A percentile compares a stretch with the other conserved stretches of the same genome.
phyloP scores from a whole-genome alignment of 2,888 invertebrate species.

The Pterostichus madidus region DNA sequence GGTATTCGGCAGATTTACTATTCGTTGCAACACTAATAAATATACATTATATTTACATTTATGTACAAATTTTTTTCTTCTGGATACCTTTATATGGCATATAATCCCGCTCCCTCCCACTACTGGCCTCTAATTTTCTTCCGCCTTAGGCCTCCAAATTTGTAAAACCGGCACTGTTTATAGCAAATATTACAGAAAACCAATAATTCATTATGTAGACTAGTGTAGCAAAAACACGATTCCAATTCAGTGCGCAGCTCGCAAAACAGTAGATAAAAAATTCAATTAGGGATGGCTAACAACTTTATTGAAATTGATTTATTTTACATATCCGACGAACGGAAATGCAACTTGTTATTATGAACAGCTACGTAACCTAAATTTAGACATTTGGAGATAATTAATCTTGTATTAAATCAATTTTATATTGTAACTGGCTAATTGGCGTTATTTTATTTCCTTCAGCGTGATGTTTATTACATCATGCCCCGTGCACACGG shows the following conservation, averaged over 20 bases:
- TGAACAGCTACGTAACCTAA: constrained; percentile 7
- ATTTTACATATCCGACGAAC: constrained; percentile 14
- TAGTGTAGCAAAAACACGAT: constrained; percentile 1
- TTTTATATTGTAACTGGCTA: constrained; percentile 14
- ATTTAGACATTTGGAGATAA: constrained; percentile 29
- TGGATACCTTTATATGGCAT: too few species aligned
- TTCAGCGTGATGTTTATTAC: constrained; percentile 15
- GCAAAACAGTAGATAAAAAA: constrained; percentile 16
- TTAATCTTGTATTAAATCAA: constrained; percentile 19
- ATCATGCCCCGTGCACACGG: too few species aligned
- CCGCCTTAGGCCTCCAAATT: too few species aligned
- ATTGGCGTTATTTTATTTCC: constrained; percentile 8
- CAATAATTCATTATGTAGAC: not conserved
- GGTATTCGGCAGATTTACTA: too few species aligned
- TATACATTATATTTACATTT: too few species aligned
- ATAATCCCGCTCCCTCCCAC: too few species aligned
- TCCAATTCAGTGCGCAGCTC: not conserved
- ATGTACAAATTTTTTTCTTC: too few species aligned
- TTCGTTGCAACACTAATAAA: too few species aligned
- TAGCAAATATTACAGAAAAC: not conserved
- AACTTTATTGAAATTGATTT: constrained; percentile 44
- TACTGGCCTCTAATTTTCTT: too few species aligned
- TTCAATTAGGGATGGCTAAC: constrained; percentile 22
- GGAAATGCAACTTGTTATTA: constrained; percentile 26
- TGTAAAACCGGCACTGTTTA: too few species aligned